Conservation (phyloP, 2,888 invertebrate species). For the Himalopsyche japonica region DNA sequence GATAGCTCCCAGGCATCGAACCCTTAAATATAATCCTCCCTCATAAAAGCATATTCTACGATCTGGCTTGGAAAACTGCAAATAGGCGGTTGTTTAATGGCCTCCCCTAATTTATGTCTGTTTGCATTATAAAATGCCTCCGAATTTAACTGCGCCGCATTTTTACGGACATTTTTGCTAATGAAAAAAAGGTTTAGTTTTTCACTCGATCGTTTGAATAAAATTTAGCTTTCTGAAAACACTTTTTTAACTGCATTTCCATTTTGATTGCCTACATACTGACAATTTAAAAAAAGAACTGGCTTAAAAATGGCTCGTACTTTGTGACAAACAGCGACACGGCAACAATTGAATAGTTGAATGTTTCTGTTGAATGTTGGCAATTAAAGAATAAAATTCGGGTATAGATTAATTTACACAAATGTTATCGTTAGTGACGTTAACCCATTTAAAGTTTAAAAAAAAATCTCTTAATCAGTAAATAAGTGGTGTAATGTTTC, state of each 20-base stretch:
- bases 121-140: conserved; percentile 28
- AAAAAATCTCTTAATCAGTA: too few relatives aligned
- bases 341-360: too few relatives aligned
- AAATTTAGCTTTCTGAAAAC: background rate
- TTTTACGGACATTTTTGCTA: background rate
- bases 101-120: conserved; percentile 35
- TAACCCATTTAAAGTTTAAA: too few relatives aligned
- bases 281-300: background rate
- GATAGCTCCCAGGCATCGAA: background rate
- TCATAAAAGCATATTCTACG: conserved; percentile 18
- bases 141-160: background rate
- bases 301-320: too few relatives aligned
- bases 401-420: too few relatives aligned
- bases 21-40: conserved; percentile 2
- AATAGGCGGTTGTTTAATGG: conserved; percentile 29
- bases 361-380: too few relatives aligned
- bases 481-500: too few relatives aligned
- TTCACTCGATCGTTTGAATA: background rate
- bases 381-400: too few relatives aligned
- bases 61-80: conserved; percentile 22
- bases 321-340: too few relatives aligned
- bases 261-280: background rate
- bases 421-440: too few relatives aligned
- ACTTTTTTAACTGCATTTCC: background rate
- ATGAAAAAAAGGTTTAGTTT: background rate